Conservation (phyloP, 2,797 vertebrate species). For the Glyptemys insculpta region DNA sequence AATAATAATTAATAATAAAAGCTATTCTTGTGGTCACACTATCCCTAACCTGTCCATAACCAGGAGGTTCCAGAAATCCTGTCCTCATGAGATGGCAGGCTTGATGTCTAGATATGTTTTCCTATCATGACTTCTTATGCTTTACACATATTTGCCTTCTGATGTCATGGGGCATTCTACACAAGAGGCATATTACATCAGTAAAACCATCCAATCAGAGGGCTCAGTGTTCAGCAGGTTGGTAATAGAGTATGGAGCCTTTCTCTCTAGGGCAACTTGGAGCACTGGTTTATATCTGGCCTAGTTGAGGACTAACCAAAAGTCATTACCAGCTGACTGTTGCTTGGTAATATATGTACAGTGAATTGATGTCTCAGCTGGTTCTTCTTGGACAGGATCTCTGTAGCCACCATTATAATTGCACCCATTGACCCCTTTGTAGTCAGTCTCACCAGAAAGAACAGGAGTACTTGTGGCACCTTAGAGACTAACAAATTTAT, state of each 20-base stretch:
- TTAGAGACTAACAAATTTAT: no score
- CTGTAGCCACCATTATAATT: neutral
- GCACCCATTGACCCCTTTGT: slow-evolving; percentile 15
- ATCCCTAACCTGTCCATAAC: neutral
- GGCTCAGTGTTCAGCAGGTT: neutral
- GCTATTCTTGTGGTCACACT: neutral
- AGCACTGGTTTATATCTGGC: slow-evolving; percentile 9
- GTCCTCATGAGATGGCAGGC: neutral
- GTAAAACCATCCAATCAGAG: neutral
- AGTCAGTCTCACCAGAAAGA: neutral
- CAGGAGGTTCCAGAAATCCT: neutral
- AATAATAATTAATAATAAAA: neutral
- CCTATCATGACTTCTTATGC: accelerated
- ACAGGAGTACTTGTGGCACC: no score
- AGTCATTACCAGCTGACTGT: neutral
- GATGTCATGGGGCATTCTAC: neutral
- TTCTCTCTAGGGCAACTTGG: neutral
- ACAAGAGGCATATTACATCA: neutral
- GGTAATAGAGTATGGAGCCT: slow-evolving; percentile 21
- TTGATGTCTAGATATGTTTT: neutral
- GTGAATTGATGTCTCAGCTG: neutral
- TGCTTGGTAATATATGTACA: neutral
- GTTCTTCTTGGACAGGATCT: neutral
- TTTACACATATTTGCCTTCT: neutral
- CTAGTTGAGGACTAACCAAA: neutral